phyloP scores from a whole-genome alignment of 23 tunicate genomes.

The Phallusia fumigata region DNA sequence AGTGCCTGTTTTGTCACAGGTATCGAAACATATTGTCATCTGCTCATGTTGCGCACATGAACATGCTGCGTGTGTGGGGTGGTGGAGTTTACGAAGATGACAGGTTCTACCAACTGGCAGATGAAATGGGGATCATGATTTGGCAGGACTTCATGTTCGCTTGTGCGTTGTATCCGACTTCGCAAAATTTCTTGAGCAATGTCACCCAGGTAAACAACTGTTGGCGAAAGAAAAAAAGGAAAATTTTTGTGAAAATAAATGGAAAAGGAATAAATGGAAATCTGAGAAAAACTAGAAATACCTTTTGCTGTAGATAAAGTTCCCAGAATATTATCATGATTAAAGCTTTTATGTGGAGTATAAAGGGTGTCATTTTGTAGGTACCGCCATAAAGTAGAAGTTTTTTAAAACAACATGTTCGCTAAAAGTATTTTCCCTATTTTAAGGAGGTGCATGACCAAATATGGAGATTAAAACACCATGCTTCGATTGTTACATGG shows the following conservation, averaged over 20 bases:
- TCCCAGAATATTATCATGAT: too few relatives aligned
- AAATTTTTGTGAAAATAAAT: too few relatives aligned
- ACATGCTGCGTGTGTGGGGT: conserved; percentile 98
- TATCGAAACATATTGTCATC: conserved; percentile 68
- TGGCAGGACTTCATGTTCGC: conserved; percentile 99
- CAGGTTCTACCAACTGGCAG: conserved; percentile 63
- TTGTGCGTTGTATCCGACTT: conserved; percentile 88
- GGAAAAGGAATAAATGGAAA: too few relatives aligned
- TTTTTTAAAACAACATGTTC: too few relatives aligned
- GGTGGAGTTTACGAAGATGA: conserved; percentile 94
- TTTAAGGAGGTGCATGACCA: conserved; percentile 57
- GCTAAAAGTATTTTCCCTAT: neutral
- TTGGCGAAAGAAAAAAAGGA: too few relatives aligned
- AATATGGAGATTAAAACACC: conserved; percentile 75
- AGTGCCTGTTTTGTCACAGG: conserved; percentile 1
- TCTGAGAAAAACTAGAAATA: too few relatives aligned
- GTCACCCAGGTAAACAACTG: conserved; percentile 76
- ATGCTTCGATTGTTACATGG: conserved; percentile 91
- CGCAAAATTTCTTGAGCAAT: conserved; percentile 59
- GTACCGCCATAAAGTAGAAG: too few relatives aligned
- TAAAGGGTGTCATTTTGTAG: neutral
- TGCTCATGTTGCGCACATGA: conserved; percentile 87
- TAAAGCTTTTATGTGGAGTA: too few relatives aligned
- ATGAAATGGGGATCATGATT: conserved; percentile 79
- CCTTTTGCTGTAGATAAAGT: too few relatives aligned